These are phyloP conservation scores for Drosophila lowei DNA, from an alignment of 1,140 invertebrate species.

Conservation along the genomic window DNA sequence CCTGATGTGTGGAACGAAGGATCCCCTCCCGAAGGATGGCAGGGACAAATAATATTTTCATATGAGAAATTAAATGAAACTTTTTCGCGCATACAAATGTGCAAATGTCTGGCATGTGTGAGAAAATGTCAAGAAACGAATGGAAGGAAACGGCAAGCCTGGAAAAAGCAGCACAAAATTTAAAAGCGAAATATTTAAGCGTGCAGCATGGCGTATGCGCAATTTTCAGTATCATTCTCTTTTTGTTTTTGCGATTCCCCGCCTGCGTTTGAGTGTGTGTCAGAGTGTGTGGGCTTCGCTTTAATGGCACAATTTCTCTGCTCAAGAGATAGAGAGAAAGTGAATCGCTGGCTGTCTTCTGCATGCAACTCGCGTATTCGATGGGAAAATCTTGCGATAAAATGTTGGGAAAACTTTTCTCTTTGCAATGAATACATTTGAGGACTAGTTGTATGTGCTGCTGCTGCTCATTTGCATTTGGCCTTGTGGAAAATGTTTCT, in stretches of 20 bases:
- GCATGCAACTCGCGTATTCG: conserved; percentile 64
- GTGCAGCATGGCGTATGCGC: conserved; percentile 57
- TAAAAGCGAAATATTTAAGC: conserved; percentile 62
- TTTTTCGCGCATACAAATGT: conserved; percentile 35
- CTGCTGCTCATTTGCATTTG: conserved; percentile 67
- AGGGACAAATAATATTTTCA: conserved; percentile 37
- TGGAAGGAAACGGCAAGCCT: conserved; percentile 1
- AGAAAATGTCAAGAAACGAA: conserved; percentile 44
- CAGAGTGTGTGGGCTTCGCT: too few relatives aligned
- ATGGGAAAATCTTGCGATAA: conserved; percentile 72
- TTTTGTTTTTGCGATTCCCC: conserved; percentile 8
- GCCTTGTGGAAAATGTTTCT: conserved; percentile 72
- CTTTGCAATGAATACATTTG: conserved; percentile 43
- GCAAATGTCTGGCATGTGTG: conserved; percentile 37
- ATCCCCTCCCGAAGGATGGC: background rate
- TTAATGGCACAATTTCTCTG: conserved; percentile 28
- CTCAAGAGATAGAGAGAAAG: conserved; percentile 12
- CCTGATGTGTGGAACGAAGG: background rate
- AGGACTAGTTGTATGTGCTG: conserved; percentile 27
- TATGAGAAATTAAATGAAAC: conserved; percentile 49
- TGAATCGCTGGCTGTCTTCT: conserved; percentile 16
- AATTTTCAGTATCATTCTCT: conserved; percentile 28
- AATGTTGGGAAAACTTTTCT: conserved; percentile 41
- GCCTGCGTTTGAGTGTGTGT: conserved; percentile 5
- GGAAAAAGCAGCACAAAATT: conserved; percentile 28